Percentiles rank a stretch among this genome's conserved stretches.
phyloP scores from a whole-genome alignment of 2,113 vertebrate species.

The Furnarius figulus region DNA sequence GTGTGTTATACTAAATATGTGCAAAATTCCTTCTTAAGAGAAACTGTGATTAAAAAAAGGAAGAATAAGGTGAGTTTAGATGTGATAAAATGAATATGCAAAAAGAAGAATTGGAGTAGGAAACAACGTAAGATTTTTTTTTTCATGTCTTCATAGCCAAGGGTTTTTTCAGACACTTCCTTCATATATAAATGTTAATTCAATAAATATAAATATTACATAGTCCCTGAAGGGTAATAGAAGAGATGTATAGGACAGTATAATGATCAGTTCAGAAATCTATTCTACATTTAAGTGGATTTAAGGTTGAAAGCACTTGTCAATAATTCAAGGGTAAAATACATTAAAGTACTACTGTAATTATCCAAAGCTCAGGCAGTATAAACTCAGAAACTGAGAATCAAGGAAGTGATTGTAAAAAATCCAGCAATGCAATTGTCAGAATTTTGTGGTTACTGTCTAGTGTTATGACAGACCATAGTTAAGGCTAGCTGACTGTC shows the following conservation, averaged over 20 bases:
- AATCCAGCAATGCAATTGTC: not conserved
- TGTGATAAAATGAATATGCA: not conserved
- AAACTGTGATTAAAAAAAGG: not conserved
- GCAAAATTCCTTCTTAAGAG: not conserved
- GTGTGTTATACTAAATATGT: not conserved
- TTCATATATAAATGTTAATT: not conserved
- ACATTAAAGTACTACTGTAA: conserved; percentile 2
- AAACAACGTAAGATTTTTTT: not conserved
- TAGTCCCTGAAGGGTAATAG: not conserved
- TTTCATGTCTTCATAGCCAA: not conserved
- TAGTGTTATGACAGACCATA: not conserved
- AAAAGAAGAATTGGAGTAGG: not conserved
- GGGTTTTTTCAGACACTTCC: not conserved
- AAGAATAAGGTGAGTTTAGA: not conserved
- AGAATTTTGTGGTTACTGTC: not conserved
- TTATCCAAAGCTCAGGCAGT: conserved; percentile 5
- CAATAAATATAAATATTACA: not conserved
- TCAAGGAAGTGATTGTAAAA: not conserved
- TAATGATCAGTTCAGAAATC: conserved; percentile 23
- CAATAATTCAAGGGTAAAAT: conserved; percentile 50
- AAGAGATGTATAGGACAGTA: not conserved
- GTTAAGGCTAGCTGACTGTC: not conserved
- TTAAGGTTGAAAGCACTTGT: conserved; percentile 55
- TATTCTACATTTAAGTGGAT: conserved; percentile 25
- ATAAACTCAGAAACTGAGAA: not conserved